These are phyloP conservation scores for Drosophila lowei DNA, from an alignment of 1,140 invertebrate genomes.

Conservation along the genomic window DNA sequence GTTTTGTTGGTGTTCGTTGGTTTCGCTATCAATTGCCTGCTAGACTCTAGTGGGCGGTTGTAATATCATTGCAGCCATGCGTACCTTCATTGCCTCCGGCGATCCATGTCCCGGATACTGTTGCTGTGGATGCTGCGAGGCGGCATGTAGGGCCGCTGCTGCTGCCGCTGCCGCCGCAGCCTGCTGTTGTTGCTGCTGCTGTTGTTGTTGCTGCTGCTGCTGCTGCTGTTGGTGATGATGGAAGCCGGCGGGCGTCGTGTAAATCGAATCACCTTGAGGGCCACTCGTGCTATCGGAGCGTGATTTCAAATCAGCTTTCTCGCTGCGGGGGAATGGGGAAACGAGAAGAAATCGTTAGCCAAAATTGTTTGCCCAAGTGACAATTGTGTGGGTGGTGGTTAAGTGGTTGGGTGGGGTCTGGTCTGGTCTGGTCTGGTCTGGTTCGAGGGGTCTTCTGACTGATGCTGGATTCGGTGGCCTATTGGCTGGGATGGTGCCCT, in stretches of 20 bases:
- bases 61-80: conserved; percentile 90
- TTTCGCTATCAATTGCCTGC: conserved; percentile 84
- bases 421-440: no score
- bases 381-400: conserved; percentile 53
- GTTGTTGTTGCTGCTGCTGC: conserved; percentile 71
- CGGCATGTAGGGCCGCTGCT: conserved; percentile 63
- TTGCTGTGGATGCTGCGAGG: conserved; percentile 66
- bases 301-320: conserved; percentile 83
- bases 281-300: conserved; percentile 83
- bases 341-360: conserved; percentile 56
- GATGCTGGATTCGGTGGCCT: no score
- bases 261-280: conserved; percentile 83
- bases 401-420: conserved; percentile 22
- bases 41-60: conserved; percentile 91
- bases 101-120: conserved; percentile 83
- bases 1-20: conserved; percentile 66
- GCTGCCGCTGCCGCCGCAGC: conserved; percentile 52
- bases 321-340: conserved; percentile 66
- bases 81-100: conserved; percentile 90
- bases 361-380: conserved; percentile 58
- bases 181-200: conserved; percentile 64
- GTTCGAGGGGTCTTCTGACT: no score
- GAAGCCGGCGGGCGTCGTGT: conserved; percentile 82
- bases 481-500: not conserved
- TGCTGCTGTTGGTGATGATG: conserved; percentile 82